phyloP scores from a whole-genome alignment of 2,888 invertebrate species.

The Morpho deidamia region DNA sequence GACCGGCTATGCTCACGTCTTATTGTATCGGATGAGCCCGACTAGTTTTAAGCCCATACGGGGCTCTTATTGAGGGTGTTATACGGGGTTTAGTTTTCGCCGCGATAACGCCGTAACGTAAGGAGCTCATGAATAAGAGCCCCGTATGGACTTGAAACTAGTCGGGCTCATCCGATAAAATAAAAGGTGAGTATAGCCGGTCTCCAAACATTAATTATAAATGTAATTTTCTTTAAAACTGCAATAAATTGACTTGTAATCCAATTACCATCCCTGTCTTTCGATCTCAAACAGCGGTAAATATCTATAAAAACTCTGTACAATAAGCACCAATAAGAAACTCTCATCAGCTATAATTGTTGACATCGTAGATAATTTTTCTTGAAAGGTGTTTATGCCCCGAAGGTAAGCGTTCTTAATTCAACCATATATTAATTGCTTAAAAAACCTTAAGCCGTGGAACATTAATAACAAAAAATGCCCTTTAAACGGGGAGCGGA shows the following conservation, averaged over 20 bases:
- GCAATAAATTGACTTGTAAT: not conserved
- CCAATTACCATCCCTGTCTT: not conserved
- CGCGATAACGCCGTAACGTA: no score
- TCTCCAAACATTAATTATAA: no score
- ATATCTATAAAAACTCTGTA: not conserved
- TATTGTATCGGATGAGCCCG: no score
- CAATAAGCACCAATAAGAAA: not conserved
- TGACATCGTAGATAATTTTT: constrained; percentile 14
- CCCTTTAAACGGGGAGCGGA: constrained; percentile 17
- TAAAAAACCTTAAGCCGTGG: constrained; percentile 28
- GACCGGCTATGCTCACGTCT: no score
- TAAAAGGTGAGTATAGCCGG: no score
- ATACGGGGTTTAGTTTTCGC: no score
- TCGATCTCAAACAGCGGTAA: not conserved
- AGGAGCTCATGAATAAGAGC: no score
- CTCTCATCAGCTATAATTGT: constrained; percentile 16
- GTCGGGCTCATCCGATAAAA: no score
- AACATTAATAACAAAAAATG: constrained; percentile 32
- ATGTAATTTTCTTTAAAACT: not conserved
- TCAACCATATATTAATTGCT: constrained; percentile 31
- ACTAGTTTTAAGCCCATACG: no score
- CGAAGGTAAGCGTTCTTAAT: constrained; percentile 47
- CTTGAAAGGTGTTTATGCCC: constrained; percentile 16
- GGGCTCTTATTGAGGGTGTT: no score
- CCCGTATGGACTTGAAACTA: no score